Conservation (phyloP, 2,888 invertebrate genomes). For the Scaptomyza caliginosa region DNA sequence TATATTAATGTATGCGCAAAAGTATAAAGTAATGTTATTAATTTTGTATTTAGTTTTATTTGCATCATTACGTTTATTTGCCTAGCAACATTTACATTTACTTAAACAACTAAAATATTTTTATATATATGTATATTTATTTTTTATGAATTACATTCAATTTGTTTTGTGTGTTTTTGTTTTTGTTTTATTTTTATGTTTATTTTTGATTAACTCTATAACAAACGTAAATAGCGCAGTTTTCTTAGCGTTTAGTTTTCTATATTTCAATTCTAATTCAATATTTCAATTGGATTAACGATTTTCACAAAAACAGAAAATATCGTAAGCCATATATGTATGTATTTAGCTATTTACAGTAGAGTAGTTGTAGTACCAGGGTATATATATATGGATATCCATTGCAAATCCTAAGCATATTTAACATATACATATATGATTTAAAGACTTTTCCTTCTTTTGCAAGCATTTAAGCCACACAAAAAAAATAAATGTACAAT, state of each 20-base stretch:
- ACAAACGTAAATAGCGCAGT: slow-evolving; percentile 51
- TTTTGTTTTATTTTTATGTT: neutral
- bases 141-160: slow-evolving; percentile 72
- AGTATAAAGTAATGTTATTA: slow-evolving; percentile 17
- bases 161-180: slow-evolving; percentile 28
- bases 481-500: slow-evolving; percentile 55
- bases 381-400: slow-evolving; percentile 31
- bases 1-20: slow-evolving; percentile 59
- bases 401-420: slow-evolving; percentile 48
- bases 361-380: slow-evolving; percentile 28
- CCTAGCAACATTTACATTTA: slow-evolving; percentile 76
- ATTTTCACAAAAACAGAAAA: slow-evolving; percentile 47
- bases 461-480: slow-evolving; percentile 38
- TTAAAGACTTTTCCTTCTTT: slow-evolving; percentile 17
- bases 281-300: slow-evolving; percentile 28
- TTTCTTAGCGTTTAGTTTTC: slow-evolving; percentile 39
- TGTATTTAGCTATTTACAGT: slow-evolving; percentile 32
- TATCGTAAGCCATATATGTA: slow-evolving; percentile 24
- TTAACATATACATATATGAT: slow-evolving; percentile 8
- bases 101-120: slow-evolving; percentile 45
- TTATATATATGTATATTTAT: neutral
- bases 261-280: no score
- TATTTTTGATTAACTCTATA: slow-evolving; percentile 44
- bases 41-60: slow-evolving; percentile 37
- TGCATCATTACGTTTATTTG: slow-evolving; percentile 42